Conservation (phyloP, 2,113 vertebrate species). For the Psophia crepitans region DNA sequence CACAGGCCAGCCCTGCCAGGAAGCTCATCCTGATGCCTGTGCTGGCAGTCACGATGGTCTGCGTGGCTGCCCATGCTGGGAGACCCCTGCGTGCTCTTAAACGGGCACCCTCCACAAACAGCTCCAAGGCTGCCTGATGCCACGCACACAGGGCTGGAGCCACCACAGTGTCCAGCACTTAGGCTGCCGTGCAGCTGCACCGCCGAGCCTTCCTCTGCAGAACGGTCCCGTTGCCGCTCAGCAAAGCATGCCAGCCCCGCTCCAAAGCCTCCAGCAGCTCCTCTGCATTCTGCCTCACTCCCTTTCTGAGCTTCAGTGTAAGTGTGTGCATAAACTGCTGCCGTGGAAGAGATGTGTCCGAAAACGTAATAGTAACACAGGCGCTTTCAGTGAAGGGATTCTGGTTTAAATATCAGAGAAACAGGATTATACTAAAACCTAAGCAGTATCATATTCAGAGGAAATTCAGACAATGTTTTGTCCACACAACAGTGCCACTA, state of each 20-base stretch:
- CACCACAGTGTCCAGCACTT: neutral
- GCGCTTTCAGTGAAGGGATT: neutral
- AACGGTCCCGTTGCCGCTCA: neutral
- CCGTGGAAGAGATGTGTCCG: neutral
- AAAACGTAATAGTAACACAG: neutral
- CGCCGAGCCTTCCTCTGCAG: fast-evolving
- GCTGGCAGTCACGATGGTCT: too few species aligned
- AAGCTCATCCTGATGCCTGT: too few species aligned
- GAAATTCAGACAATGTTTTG: neutral
- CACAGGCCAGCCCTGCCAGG: too few species aligned
- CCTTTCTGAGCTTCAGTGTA: neutral
- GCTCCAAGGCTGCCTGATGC: neutral
- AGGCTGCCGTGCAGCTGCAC: too few species aligned
- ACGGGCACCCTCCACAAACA: neutral
- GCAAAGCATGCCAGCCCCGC: neutral
- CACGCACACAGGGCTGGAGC: neutral
- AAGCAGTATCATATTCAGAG: neutral
- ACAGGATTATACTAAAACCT: neutral
- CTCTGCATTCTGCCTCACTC: neutral
- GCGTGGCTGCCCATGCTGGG: too few species aligned
- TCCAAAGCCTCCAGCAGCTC: neutral
- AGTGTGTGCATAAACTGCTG: neutral
- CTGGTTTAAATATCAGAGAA: neutral
- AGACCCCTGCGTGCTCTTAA: neutral
- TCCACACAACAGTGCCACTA: fast-evolving